These are phyloP conservation scores for Torymus texanus DNA, from an alignment of 2,888 invertebrate species.

Conservation along the genomic window DNA sequence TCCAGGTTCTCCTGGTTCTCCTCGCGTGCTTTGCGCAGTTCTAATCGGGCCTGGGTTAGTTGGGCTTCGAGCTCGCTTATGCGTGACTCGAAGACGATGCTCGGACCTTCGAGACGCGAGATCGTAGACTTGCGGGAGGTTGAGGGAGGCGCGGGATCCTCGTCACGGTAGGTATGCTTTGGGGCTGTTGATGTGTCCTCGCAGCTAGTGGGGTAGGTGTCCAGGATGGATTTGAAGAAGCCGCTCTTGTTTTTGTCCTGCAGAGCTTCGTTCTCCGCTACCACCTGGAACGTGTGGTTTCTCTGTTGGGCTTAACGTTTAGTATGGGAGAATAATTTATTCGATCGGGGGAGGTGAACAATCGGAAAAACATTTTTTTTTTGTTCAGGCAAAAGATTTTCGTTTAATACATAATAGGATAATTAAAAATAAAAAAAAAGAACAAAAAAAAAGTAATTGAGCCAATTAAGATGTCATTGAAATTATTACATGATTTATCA, in stretches of 20 bases:
- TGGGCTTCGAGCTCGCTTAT: conserved; percentile 91
- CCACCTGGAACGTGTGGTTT: conserved; percentile 74
- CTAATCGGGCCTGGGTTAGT: conserved; percentile 85
- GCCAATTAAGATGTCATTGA: too few relatives aligned
- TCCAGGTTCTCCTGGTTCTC: conserved; percentile 78
- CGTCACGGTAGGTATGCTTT: conserved; percentile 59
- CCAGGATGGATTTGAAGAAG: conserved; percentile 78
- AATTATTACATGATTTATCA: too few relatives aligned
- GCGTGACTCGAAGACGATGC: conserved; percentile 88
- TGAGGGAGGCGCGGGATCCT: conserved; percentile 61
- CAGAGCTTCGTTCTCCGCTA: conserved; percentile 88
- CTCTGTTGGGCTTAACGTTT: too few relatives aligned
- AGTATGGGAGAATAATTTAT: too few relatives aligned
- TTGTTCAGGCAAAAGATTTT: too few relatives aligned
- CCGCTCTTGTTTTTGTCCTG: conserved; percentile 87
- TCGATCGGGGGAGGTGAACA: too few relatives aligned
- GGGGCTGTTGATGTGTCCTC: conserved; percentile 69
- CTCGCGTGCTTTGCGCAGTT: conserved; percentile 83
- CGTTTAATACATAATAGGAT: too few relatives aligned
- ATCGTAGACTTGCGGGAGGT: conserved; percentile 61
- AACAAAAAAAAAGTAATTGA: too few relatives aligned
- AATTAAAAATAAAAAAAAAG: too few relatives aligned
- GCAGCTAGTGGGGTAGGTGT: conserved; percentile 62
- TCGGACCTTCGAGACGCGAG: conserved; percentile 80
- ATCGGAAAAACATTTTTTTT: too few relatives aligned